phyloP scores from a whole-genome alignment of 2,113 vertebrate species.

The Marmota flaviventris region DNA sequence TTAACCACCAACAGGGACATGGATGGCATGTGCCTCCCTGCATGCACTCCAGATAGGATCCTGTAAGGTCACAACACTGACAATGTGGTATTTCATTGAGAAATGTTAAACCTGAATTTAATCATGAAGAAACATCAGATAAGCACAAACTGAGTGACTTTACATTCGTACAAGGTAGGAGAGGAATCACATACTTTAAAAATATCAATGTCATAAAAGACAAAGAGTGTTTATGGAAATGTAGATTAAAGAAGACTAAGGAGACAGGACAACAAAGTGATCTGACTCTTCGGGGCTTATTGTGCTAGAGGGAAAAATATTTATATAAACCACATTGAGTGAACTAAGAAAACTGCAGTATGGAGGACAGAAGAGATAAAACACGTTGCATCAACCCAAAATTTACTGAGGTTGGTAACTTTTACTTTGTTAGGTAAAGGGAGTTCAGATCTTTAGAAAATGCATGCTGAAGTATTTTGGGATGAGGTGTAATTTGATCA shows the following conservation, averaged over 20 bases:
- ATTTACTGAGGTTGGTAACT: neutral
- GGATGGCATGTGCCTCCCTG: neutral
- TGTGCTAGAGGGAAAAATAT: neutral
- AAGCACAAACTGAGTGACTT: neutral
- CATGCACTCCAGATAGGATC: neutral
- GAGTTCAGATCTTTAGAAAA: neutral
- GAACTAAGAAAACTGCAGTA: neutral
- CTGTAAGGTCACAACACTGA: too few species aligned
- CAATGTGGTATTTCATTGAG: neutral
- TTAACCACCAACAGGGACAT: neutral
- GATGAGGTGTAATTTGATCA: neutral
- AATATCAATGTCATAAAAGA: neutral
- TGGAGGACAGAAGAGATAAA: neutral
- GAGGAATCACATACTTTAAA: neutral
- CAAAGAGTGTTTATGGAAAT: neutral
- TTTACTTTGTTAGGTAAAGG: neutral
- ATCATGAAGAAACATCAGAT: neutral
- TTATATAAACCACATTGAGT: neutral
- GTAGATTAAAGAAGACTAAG: neutral
- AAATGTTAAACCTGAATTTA: neutral
- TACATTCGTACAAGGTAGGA: neutral
- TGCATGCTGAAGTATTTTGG: neutral
- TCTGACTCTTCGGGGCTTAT: neutral
- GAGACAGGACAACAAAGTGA: neutral
- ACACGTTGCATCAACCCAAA: neutral